phyloP scores from a whole-genome alignment of 2,113 vertebrate genomes.

The Dissostichus mawsoni region DNA sequence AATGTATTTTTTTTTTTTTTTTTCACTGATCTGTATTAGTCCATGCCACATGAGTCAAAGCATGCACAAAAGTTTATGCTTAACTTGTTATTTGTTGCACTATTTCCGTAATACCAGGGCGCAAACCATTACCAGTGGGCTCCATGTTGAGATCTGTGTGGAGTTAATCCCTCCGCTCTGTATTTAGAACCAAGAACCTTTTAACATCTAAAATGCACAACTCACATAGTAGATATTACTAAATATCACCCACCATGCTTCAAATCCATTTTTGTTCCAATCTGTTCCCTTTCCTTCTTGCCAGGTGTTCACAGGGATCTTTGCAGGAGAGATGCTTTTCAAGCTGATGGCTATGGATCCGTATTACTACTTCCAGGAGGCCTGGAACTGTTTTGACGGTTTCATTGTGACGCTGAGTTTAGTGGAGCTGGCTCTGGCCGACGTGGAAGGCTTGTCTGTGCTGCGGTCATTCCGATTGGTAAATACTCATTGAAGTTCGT shows the following conservation, averaged over 20 bases:
- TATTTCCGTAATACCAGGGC: no score
- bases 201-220: not conserved
- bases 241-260: conserved; percentile 2
- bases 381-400: conserved; percentile 99
- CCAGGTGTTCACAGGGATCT: conserved; percentile 99
- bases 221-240: not conserved
- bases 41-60: no score
- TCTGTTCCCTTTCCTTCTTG: conserved; percentile 26
- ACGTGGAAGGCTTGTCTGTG: conserved; percentile 96
- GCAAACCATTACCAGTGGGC: no score
- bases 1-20: no score
- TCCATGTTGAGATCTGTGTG: no score
- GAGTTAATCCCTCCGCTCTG: no score
- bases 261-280: conserved; percentile 26
- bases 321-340: conserved; percentile 98
- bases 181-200: not conserved
- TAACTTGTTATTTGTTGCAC: no score
- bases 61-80: no score
- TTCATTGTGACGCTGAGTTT: conserved; percentile 99
- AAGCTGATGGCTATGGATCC: conserved; percentile 99
- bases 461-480: conserved; percentile 99
- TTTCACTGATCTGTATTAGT: no score
- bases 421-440: conserved; percentile 93
- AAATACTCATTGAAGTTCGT: conserved; percentile 52
- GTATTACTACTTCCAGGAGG: conserved; percentile 99